Conservation (phyloP, 92 coral and sea anemone species). For the Epizoanthus fatuus region DNA sequence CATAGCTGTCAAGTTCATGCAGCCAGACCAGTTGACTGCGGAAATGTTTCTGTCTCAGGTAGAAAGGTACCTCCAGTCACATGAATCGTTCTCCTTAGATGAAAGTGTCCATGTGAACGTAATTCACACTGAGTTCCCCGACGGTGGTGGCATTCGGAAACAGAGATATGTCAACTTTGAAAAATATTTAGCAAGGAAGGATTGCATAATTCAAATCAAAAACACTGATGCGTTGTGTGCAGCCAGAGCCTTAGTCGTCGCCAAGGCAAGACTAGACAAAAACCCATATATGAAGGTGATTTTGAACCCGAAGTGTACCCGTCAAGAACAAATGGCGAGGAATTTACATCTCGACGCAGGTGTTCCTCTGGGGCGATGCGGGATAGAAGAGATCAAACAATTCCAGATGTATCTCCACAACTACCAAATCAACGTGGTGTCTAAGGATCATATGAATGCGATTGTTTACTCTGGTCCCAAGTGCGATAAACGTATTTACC, state of each 20-base stretch:
- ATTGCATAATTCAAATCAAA: constrained; percentile 38
- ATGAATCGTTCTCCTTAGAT: constrained; percentile 10
- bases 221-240: constrained; percentile 56
- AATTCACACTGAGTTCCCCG: constrained; percentile 33
- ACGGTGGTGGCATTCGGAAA: constrained; percentile 1
- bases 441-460: too few relatives aligned
- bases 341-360: too few relatives aligned
- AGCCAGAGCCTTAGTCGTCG: constrained; percentile 55
- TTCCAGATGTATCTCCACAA: too few relatives aligned
- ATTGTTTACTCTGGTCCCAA: too few relatives aligned
- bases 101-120: constrained; percentile 21
- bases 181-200: constrained; percentile 4
- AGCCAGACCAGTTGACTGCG: constrained; percentile 22
- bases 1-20: constrained; percentile 24
- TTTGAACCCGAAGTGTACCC: neutral
- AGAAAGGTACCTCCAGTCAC: constrained; percentile 31
- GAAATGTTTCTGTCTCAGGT: constrained; percentile 29
- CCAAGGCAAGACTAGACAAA: constrained; percentile 40
- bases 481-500: too few relatives aligned
- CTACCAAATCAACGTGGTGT: too few relatives aligned
- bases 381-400: too few relatives aligned
- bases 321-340: constrained; percentile 19
- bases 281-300: constrained; percentile 10
- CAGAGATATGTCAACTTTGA: constrained; percentile 5
- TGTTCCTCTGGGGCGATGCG: too few relatives aligned